Conservation (phyloP, 2,888 invertebrate species). For the Acronicta aceris region DNA sequence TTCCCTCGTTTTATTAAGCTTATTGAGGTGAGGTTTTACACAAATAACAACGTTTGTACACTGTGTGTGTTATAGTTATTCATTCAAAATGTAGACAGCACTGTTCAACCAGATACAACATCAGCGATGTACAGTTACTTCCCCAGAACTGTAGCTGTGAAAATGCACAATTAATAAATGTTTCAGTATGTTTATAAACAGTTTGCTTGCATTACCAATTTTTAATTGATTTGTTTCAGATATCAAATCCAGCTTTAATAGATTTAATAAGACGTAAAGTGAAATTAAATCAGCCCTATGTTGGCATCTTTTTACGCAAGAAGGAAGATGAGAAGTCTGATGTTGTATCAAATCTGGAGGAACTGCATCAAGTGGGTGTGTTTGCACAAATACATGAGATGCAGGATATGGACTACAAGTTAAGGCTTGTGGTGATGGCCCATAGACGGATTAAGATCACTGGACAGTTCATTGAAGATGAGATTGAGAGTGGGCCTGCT, state of each 20-base stretch:
- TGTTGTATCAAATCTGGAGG: constrained; percentile 94
- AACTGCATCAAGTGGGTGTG: constrained; percentile 97
- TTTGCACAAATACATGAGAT: constrained; percentile 99
- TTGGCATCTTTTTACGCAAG: constrained; percentile 98
- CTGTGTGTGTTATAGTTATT: no score
- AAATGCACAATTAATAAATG: no score
- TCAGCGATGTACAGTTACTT: no score
- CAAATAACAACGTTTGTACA: no score
- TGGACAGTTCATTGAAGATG: constrained; percentile 93
- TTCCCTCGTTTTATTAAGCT: constrained; percentile 99
- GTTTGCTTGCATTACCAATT: no score
- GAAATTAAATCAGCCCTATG: constrained; percentile 98
- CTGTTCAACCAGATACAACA: no score
- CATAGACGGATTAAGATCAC: constrained; percentile 96
- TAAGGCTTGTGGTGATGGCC: constrained; percentile 98
- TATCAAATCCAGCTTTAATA: constrained; percentile 95
- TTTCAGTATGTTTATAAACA: no score
- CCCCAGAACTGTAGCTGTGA: no score
- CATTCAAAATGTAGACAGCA: no score
- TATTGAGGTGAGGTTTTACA: constrained; percentile 92
- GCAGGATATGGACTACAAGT: constrained; percentile 97
- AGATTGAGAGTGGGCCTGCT: constrained; percentile 90
- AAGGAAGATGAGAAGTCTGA: constrained; percentile 96
- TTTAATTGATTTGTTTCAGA: constrained; percentile 80
- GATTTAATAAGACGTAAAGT: constrained; percentile 97